Evolutionary conservation across 1,140 invertebrate species (phyloP).

Genomic region (Drosophila carrolli): DNA sequence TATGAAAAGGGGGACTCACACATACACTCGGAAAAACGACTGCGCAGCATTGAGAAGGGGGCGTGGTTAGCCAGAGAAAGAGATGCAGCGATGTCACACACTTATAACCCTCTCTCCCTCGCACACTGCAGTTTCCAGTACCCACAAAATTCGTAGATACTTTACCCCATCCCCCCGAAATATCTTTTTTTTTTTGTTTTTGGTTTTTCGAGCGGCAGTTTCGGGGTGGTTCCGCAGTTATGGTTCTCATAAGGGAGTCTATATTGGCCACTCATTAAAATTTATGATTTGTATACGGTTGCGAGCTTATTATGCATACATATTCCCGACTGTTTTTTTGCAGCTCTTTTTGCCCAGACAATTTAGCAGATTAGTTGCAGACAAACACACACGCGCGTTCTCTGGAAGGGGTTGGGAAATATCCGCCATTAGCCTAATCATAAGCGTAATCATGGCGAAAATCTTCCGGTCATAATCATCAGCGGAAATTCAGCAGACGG

Average conservation of each 20-base stretch:
- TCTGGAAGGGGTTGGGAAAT: slow-evolving; percentile 69
- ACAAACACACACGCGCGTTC: slow-evolving; percentile 44
- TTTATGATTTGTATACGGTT: slow-evolving; percentile 79
- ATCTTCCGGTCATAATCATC: slow-evolving; percentile 79
- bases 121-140: slow-evolving; percentile 63
- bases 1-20: slow-evolving; percentile 50
- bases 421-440: slow-evolving; percentile 77
- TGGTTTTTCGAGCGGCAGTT: not conserved
- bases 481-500: slow-evolving; percentile 71
- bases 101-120: slow-evolving; percentile 42
- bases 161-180: slow-evolving; percentile 11
- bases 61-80: slow-evolving; percentile 53
- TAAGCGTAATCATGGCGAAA: slow-evolving; percentile 74
- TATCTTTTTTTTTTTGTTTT: not conserved
- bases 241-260: slow-evolving; percentile 8
- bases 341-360: slow-evolving; percentile 58
- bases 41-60: slow-evolving; percentile 61
- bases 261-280: slow-evolving; percentile 75
- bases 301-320: slow-evolving; percentile 69
- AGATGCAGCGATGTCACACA: slow-evolving; percentile 61
- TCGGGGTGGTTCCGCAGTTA: slow-evolving; percentile 34
- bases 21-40: slow-evolving; percentile 29
- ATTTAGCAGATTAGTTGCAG: slow-evolving; percentile 80
- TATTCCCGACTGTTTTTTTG: slow-evolving; percentile 21
- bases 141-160: slow-evolving; percentile 21